phyloP scores from a whole-genome alignment of 2,888 invertebrate species.

The Drosophila phalerata region DNA sequence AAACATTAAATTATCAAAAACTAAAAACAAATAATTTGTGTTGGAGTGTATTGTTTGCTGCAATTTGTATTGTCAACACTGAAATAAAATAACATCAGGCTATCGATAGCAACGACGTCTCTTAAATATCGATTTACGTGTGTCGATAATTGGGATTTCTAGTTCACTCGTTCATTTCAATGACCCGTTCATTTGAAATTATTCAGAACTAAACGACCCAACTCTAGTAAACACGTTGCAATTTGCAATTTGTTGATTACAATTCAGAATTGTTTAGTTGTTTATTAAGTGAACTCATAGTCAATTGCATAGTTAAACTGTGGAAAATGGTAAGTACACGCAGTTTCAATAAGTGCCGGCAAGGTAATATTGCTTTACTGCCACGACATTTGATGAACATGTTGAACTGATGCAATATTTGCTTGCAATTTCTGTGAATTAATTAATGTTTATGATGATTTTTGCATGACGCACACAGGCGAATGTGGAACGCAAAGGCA shows the following conservation, averaged over 20 bases:
- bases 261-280: constrained; percentile 3
- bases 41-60: not conserved
- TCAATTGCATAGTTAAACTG: constrained; percentile 1
- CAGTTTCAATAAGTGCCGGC: not conserved
- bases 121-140: not conserved
- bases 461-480: constrained; percentile 61
- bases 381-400: not conserved
- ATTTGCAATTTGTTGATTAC: constrained; percentile 42
- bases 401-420: constrained; percentile 67
- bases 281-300: constrained; percentile 25
- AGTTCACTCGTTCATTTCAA: too few relatives aligned
- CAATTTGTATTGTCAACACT: not conserved
- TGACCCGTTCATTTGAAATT: too few relatives aligned
- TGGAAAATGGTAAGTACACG: constrained; percentile 41
- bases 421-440: not conserved
- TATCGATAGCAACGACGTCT: constrained; percentile 32
- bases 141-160: constrained; percentile 16
- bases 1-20: not conserved
- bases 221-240: constrained; percentile 71
- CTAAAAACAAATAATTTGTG: not conserved
- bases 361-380: not conserved
- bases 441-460: not conserved
- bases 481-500: constrained; percentile 92
- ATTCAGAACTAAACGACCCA: too few relatives aligned
- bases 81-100: not conserved